Evolutionary conservation across 2,888 invertebrate species (phyloP).

Genomic region (Anaspis maculata): DNA sequence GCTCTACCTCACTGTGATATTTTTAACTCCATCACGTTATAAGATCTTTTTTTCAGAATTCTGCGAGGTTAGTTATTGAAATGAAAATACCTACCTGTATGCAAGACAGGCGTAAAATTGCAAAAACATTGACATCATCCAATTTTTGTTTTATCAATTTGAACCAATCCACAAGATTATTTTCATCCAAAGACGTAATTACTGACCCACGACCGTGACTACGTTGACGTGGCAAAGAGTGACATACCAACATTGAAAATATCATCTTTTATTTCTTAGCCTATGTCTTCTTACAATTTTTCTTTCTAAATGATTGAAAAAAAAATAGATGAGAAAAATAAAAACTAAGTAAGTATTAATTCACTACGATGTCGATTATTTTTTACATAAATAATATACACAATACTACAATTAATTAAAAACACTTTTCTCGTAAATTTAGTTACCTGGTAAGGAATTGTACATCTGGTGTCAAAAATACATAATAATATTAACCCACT

Average conservation of each 20-base stretch:
- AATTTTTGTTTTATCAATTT: too few species aligned
- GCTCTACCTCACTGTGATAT: too few species aligned
- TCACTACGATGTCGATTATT: constrained; percentile 14
- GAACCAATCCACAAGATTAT: too few species aligned
- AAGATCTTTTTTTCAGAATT: too few species aligned
- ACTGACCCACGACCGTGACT: too few species aligned
- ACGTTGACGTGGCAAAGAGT: too few species aligned
- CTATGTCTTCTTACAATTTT: constrained; percentile 28
- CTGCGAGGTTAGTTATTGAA: too few species aligned
- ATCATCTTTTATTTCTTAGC: constrained; percentile 30
- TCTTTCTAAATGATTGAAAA: constrained; percentile 20
- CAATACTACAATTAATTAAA: constrained; percentile 14
- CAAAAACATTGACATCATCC: too few species aligned
- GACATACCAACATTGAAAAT: constrained; percentile 25
- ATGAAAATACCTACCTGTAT: too few species aligned
- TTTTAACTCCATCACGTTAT: too few species aligned
- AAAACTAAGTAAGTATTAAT: constrained; percentile 15
- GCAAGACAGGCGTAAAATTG: too few species aligned
- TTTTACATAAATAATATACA: constrained; percentile 16
- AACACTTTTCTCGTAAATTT: constrained; percentile 19
- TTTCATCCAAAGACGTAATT: too few species aligned
- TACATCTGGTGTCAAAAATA: constrained; percentile 32
- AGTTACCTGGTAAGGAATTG: constrained; percentile 32
- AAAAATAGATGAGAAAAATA: constrained; percentile 21
- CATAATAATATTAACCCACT: constrained; percentile 23